Base-by-base conservation (phyloP, 2,797 vertebrate species). In the Peromyscus attwateri region DNA sequence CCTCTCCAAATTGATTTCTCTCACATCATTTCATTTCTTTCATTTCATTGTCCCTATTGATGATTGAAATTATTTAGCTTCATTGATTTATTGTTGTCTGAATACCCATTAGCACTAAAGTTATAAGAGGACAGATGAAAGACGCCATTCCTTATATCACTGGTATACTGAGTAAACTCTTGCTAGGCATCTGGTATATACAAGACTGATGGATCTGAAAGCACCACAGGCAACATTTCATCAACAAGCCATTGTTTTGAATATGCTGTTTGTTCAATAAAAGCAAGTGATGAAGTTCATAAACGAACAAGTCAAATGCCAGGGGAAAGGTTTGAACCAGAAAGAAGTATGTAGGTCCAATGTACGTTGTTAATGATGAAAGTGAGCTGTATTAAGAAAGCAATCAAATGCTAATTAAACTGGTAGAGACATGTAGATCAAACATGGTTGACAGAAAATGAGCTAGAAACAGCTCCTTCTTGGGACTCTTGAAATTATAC, bases 321-420 rank as follows among this genome's bases (percentile, higher is more conserved):
- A 40, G 34, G 37, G 49, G 64, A 73, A n/a, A 80, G 11, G 17
- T 23, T 25, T 85, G 68, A 64, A 11, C 80, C 29, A 34, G 21
- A 79, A 81, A 66, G 52, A 71, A 31, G 13, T n/a, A 21, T 40
- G 16, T 34, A 60, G 70, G 80, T 80, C 66, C 82, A n/a, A 13
- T 37, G 49, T 49, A 23, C 27, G 31, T 68, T 6, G 46, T 73
- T 82, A 64, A 66, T 23, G 43, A 25, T 82, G 34, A 88, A 92
- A 77, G 7, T 71, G 43, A 70, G 55, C 70, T 81, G 64, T 87
- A 37, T 68, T n/a, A 31, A 80, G 43, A 80, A 92, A 93, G 43
- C 71, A 81, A 40, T 64, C 60, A 70, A 62, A 83, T 57, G 95
- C 40, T 93, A 83, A 73, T 52, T 46, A 37, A 94, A 84, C 66